phyloP scores from a whole-genome alignment of 1,140 invertebrate genomes.

The Sitophilus oryzae region DNA sequence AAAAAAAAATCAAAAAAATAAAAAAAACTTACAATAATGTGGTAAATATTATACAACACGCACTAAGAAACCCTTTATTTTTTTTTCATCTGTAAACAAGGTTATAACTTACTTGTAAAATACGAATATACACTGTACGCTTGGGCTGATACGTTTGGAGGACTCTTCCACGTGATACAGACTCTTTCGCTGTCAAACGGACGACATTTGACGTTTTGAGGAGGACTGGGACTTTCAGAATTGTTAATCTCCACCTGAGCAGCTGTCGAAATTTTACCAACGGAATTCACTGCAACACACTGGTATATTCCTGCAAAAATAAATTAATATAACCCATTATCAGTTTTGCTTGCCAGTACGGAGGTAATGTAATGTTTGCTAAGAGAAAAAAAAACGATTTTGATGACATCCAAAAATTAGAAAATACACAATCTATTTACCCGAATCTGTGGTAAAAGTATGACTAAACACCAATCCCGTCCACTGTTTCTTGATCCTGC shows the following conservation, averaged over 20 bases:
- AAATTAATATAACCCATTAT: background rate
- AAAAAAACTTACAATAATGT: too few species aligned
- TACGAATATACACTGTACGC: conserved; percentile 61
- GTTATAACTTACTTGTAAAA: conserved; percentile 46
- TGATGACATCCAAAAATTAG: too few species aligned
- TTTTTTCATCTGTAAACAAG: too few species aligned
- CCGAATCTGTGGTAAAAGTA: conserved; percentile 36
- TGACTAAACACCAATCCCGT: conserved; percentile 35
- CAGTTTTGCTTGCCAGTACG: background rate
- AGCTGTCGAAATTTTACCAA: conserved; percentile 58
- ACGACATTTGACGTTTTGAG: conserved; percentile 51
- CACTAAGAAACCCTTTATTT: background rate
- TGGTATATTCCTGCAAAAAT: conserved; percentile 61
- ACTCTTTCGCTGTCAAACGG: conserved; percentile 52
- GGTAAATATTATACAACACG: too few species aligned
- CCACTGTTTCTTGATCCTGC: conserved; percentile 29
- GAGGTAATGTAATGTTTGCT: background rate
- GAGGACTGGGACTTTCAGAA: conserved; percentile 49
- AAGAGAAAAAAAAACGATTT: too few species aligned
- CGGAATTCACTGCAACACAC: conserved; percentile 64
- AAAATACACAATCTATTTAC: too few species aligned
- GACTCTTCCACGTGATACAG: conserved; percentile 52
- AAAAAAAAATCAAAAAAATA: too few species aligned
- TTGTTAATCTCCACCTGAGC: conserved; percentile 49
- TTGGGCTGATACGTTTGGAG: conserved; percentile 47